These are phyloP conservation scores for Mythimna lalbum DNA, from an alignment of 2,888 invertebrate species.

Conservation along the genomic window DNA sequence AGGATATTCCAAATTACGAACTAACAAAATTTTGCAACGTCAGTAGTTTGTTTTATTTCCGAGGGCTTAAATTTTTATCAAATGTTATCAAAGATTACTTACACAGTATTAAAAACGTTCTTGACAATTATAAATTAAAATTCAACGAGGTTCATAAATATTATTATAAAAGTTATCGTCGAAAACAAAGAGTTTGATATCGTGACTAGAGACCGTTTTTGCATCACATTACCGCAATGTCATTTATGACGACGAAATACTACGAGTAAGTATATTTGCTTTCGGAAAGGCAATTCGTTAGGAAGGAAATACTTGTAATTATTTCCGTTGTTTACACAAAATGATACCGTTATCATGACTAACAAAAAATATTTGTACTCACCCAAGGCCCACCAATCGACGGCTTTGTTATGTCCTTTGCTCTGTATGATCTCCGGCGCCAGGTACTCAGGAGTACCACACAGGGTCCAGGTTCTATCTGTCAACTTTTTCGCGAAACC, in stretches of 20 bases:
- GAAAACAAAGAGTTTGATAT: constrained; percentile 57
- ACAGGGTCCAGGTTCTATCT: constrained; percentile 98
- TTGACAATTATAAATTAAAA: constrained; percentile 20
- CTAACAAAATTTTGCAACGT: constrained; percentile 20
- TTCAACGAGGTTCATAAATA: constrained; percentile 4
- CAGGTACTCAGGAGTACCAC: constrained; percentile 99
- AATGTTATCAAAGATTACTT: constrained; percentile 15
- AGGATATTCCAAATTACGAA: constrained; percentile 5
- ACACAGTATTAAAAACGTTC: constrained; percentile 27
- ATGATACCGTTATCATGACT: constrained; percentile 24
- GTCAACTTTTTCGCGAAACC: constrained; percentile 98
- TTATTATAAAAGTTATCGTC: constrained; percentile 37
- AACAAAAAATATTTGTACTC: constrained; percentile 65
- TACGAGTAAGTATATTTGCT: constrained; percentile 45
- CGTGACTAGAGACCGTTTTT: constrained; percentile 62
- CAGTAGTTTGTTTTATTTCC: constrained; percentile 15
- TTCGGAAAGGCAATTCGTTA: constrained; percentile 52
- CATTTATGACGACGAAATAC: constrained; percentile 60
- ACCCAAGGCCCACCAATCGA: constrained; percentile 99
- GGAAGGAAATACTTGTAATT: constrained; percentile 33
- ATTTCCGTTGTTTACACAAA: constrained; percentile 43
- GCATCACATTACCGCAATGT: constrained; percentile 52
- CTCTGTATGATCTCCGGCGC: constrained; percentile 99
- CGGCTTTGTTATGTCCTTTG: constrained; percentile 99
- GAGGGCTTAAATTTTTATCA: constrained; percentile 12